phyloP scores from a whole-genome alignment of 2,113 vertebrate species.

The Aspiorhynchus laticeps region DNA sequence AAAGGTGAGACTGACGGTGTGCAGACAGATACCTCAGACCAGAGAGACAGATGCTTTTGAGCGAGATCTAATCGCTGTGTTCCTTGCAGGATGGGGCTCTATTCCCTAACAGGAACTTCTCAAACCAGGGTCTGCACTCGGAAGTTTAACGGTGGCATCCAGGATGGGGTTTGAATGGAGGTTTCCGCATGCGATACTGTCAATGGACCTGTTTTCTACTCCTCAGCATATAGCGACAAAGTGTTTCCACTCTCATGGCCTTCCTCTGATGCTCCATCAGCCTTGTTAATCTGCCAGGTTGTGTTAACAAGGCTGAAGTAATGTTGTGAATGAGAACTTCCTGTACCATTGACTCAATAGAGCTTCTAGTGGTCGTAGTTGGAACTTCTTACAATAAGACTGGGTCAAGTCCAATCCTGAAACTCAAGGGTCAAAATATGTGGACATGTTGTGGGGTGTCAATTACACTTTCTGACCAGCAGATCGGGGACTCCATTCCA shows the following conservation, averaged over 20 bases:
- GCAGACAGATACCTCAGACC: neutral
- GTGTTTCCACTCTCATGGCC: neutral
- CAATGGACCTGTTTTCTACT: neutral
- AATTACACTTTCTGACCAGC: constrained; percentile 6
- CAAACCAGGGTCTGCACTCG: neutral
- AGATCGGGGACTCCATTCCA: constrained; percentile 3
- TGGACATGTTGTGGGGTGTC: neutral
- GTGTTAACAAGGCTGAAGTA: constrained; percentile 26
- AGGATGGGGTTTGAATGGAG: constrained; percentile 42
- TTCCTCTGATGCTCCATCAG: constrained; percentile 11
- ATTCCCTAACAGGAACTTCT: constrained; percentile 18
- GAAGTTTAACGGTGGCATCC: constrained; percentile 39
- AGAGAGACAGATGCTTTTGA: neutral
- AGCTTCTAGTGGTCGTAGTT: neutral
- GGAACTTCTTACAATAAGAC: neutral
- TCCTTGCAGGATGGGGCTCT: constrained; percentile 50
- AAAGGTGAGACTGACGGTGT: constrained; percentile 75
- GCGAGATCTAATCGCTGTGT: constrained; percentile 45
- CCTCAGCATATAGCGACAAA: neutral
- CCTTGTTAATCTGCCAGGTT: neutral
- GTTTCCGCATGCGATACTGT: neutral
- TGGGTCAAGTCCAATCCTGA: constrained; percentile 9
- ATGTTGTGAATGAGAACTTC: constrained; percentile 8
- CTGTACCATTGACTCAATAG: constrained; percentile 7
- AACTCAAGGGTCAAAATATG: neutral